These are phyloP conservation scores for Sebastes goodei DNA, from an alignment of 2,797 vertebrate species.

Conservation along the genomic window DNA sequence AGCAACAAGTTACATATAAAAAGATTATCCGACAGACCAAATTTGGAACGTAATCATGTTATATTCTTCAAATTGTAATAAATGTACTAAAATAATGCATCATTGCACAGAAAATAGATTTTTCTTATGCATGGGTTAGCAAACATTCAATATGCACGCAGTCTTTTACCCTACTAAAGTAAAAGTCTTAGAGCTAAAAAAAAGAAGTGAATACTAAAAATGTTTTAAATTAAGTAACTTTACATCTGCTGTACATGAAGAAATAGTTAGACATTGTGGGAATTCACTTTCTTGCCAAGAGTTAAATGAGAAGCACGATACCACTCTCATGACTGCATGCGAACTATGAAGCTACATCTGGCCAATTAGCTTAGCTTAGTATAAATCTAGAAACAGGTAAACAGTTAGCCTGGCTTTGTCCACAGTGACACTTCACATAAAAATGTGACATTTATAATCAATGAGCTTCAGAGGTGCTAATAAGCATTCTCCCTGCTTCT, in stretches of 20 bases:
- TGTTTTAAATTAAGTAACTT: background rate
- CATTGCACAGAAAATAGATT: background rate
- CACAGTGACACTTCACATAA: background rate
- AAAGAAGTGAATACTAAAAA: background rate
- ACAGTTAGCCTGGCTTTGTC: background rate
- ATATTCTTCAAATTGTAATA: background rate
- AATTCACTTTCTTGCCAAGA: background rate
- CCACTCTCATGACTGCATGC: background rate
- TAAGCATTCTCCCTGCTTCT: background rate
- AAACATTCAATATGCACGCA: background rate
- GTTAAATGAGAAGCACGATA: background rate
- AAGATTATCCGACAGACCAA: background rate
- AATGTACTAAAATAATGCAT: background rate
- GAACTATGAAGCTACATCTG: background rate
- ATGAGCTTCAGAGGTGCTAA: background rate
- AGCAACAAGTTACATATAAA: conserved; percentile 7
- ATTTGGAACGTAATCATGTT: background rate
- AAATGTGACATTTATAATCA: background rate
- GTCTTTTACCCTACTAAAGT: background rate
- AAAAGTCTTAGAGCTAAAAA: background rate
- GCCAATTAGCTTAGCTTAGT: background rate
- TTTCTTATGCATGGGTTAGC: background rate
- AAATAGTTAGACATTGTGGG: background rate
- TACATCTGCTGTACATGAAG: background rate
- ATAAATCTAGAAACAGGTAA: background rate